Percentiles rank a stretch among this genome's conserved stretches.
These are phyloP conservation scores for Acanthosoma haemorrhoidale DNA, from an alignment of 2,888 invertebrate genomes.

Conservation along the genomic window DNA sequence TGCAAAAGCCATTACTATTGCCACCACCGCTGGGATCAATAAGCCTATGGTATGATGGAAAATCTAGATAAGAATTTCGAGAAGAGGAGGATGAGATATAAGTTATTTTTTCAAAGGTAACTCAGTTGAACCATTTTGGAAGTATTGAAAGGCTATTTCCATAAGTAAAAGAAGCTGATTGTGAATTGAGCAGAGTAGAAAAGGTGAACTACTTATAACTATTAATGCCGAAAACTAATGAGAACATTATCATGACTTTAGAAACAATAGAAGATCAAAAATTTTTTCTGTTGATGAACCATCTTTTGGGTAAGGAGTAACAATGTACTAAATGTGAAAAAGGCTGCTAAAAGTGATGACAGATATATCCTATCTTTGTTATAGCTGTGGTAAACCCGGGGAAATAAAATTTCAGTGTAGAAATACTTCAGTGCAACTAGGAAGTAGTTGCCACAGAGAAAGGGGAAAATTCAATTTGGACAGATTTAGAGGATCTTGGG, in stretches of 20 bases:
- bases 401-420: constrained; percentile 7
- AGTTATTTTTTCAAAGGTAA: constrained; percentile 11
- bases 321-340: not conserved
- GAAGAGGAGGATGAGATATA: not conserved
- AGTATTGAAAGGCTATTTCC: constrained; percentile 4
- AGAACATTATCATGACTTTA: constrained; percentile 9
- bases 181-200: not conserved
- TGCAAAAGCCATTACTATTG: constrained; percentile 8
- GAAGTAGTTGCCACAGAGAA: not conserved
- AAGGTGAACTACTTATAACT: constrained; percentile 7
- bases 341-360: not conserved
- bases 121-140: constrained; percentile 1
- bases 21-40: not conserved
- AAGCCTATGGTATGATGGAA: constrained; percentile 3
- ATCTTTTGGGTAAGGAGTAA: not conserved
- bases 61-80: not conserved
- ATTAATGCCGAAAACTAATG: constrained; percentile 3
- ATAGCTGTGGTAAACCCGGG: not conserved
- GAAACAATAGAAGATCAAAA: constrained; percentile 5
- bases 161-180: constrained; percentile 12
- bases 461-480: not conserved
- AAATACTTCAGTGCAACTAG: no score
- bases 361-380: no score
- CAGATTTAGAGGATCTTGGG: not conserved
- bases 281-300: not conserved